phyloP scores from a whole-genome alignment of 2,888 invertebrate genomes.

The Cryptus armator region DNA sequence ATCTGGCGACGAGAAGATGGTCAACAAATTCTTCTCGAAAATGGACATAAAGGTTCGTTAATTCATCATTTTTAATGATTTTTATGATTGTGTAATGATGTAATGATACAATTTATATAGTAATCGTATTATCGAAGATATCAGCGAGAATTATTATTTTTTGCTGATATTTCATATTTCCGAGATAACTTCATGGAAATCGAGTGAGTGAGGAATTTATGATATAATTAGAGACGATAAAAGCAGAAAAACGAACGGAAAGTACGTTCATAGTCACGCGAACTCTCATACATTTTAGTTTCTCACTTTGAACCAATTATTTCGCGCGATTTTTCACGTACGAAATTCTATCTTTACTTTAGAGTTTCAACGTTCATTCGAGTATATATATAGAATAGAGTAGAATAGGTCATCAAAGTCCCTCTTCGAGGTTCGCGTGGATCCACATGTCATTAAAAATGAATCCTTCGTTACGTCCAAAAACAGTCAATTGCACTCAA shows the following conservation, averaged over 20 bases:
- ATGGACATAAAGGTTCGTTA: constrained; percentile 86
- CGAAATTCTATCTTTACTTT: background rate
- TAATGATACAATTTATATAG: no score
- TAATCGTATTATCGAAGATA: no score
- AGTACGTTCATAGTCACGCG: no score
- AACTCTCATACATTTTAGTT: no score
- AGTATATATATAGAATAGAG: background rate
- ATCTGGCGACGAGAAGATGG: constrained; percentile 95
- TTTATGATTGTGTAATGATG: background rate
- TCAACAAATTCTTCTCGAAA: constrained; percentile 90
- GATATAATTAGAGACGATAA: no score
- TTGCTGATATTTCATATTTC: no score
- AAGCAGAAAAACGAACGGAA: no score
- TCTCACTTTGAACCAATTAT: no score
- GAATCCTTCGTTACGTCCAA: background rate
- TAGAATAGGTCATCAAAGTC: background rate
- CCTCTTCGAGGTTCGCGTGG: background rate
- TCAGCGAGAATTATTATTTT: no score
- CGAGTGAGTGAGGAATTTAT: no score
- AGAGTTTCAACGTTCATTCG: background rate
- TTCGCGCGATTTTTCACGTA: background rate
- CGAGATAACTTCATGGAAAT: no score
- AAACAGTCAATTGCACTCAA: background rate
- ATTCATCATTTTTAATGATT: no score
- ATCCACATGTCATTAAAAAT: background rate